These are phyloP conservation scores for Maconellicoccus hirsutus DNA, from an alignment of 1,140 invertebrate genomes.

Conservation along the genomic window DNA sequence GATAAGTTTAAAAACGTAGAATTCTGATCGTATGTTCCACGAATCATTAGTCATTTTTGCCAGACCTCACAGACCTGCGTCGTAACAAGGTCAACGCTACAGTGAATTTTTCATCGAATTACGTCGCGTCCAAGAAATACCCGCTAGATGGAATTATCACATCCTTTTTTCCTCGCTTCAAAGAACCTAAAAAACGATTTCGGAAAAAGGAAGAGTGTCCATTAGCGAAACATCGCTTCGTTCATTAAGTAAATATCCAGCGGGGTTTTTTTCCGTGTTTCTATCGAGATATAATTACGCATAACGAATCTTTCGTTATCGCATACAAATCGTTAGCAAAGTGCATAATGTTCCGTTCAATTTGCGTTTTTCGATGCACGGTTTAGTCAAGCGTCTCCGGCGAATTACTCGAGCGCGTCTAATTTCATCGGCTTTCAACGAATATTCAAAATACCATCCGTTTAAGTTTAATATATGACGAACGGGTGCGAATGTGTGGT, in stretches of 20 bases:
- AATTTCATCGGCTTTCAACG: constrained; percentile 9
- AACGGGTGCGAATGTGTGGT: too few relatives aligned
- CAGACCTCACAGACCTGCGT: too few relatives aligned
- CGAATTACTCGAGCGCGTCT: background rate
- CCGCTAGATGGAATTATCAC: too few relatives aligned
- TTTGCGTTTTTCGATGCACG: background rate
- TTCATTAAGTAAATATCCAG: background rate
- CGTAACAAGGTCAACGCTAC: too few relatives aligned
- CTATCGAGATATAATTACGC: background rate
- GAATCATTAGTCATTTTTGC: too few relatives aligned
- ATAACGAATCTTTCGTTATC: background rate
- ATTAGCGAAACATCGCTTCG: background rate
- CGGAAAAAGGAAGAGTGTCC: background rate
- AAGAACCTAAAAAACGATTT: background rate
- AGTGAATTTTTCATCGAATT: too few relatives aligned
- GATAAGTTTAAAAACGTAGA: too few relatives aligned
- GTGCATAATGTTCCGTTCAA: background rate
- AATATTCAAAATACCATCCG: constrained; percentile 3
- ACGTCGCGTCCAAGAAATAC: too few relatives aligned
- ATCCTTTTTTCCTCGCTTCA: too few relatives aligned
- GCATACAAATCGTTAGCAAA: background rate
- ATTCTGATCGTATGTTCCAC: too few relatives aligned
- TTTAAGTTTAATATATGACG: too few relatives aligned
- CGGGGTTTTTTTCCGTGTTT: background rate
- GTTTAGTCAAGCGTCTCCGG: background rate